These are phyloP conservation scores for Coregonus suidteri DNA, from an alignment of 2,797 vertebrate genomes.

Conservation along the genomic window DNA sequence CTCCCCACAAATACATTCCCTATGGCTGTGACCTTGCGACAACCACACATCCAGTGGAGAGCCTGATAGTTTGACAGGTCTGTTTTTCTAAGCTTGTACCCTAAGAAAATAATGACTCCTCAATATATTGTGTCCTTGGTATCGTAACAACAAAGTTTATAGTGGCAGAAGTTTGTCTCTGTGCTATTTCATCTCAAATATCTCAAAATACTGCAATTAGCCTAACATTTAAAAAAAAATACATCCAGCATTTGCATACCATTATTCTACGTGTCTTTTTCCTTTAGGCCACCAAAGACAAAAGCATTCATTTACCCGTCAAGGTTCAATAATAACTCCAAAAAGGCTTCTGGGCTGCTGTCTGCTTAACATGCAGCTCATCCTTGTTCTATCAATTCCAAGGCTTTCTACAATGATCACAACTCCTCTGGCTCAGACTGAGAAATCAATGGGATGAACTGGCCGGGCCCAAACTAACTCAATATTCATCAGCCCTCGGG, in stretches of 20 bases:
- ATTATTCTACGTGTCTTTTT: not conserved
- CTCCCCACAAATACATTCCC: conserved; percentile 24
- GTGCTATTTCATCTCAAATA: not conserved
- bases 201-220: no score
- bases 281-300: not conserved
- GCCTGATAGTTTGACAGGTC: conserved; percentile 14
- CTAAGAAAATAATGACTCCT: conserved; percentile 16
- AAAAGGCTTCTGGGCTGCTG: not conserved
- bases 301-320: not conserved
- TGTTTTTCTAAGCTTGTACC: conserved; percentile 12
- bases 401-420: conserved; percentile 48
- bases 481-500: conserved; percentile 47
- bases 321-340: not conserved
- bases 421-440: conserved; percentile 27
- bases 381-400: not conserved
- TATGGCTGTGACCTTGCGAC: conserved; percentile 44
- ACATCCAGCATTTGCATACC: not conserved
- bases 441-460: conserved; percentile 35
- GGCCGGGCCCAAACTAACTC: conserved; percentile 32
- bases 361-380: conserved; percentile 21
- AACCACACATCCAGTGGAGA: conserved; percentile 14
- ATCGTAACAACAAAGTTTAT: not conserved
- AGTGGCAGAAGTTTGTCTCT: not conserved
- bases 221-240: no score
- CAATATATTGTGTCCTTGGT: not conserved